Evolutionary conservation across 2,113 vertebrate species (phyloP).

Genomic region (Anser cygnoides): DNA sequence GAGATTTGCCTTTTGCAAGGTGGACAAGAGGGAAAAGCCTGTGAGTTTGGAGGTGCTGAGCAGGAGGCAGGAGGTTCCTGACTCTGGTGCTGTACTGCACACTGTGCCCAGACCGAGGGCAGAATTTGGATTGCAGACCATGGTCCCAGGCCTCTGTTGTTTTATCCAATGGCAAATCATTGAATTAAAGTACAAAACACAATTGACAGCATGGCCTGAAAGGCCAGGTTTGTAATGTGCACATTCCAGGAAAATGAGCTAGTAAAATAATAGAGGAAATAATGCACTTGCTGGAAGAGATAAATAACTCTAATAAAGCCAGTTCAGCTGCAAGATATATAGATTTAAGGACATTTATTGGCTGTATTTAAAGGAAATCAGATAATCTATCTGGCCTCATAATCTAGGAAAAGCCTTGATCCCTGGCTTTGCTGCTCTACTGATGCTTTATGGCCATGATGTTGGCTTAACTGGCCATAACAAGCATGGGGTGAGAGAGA

Average conservation of each 20-base stretch:
- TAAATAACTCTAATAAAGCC: neutral
- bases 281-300: neutral
- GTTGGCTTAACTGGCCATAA: neutral
- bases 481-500: neutral
- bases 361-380: neutral
- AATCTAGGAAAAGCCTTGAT: neutral
- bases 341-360: neutral
- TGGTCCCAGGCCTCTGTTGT: neutral
- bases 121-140: neutral
- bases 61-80: neutral
- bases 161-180: neutral
- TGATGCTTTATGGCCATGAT: neutral
- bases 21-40: neutral
- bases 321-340: neutral
- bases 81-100: neutral
- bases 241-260: neutral
- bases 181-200: neutral
- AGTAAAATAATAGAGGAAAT: neutral
- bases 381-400: neutral
- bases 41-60: neutral
- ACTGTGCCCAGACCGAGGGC: neutral
- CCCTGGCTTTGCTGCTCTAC: neutral
- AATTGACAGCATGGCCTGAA: neutral
- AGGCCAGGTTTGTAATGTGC: neutral
- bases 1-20: neutral